These are phyloP conservation scores for Hiodon alosoides DNA, from an alignment of 2,113 vertebrate genomes.

Conservation along the genomic window DNA sequence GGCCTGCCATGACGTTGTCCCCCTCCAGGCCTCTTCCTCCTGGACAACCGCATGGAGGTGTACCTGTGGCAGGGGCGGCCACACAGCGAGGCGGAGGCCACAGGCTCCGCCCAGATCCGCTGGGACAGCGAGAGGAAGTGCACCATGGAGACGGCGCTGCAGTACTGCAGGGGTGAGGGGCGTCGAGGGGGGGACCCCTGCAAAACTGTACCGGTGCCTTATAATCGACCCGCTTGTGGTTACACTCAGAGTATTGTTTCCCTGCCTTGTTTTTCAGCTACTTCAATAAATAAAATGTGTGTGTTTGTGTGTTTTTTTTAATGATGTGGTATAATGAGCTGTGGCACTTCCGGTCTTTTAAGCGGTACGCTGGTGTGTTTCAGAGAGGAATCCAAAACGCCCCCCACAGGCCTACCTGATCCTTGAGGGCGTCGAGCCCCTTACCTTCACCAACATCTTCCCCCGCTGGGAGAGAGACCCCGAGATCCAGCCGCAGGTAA, in stretches of 20 bases:
- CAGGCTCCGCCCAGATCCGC: constrained; percentile 38
- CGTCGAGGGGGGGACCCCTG: neutral
- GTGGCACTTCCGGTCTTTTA: neutral
- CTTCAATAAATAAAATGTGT: too few species aligned
- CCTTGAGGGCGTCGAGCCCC: constrained; percentile 58
- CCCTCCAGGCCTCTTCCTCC: constrained; percentile 59
- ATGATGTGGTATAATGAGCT: neutral
- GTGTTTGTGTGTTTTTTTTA: neutral
- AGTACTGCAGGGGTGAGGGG: constrained; percentile 65
- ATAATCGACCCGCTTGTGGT: too few species aligned
- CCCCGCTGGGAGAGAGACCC: constrained; percentile 59
- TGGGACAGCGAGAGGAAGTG: constrained; percentile 59
- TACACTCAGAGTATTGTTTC: too few species aligned
- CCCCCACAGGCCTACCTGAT: constrained; percentile 64
- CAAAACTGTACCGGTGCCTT: neutral
- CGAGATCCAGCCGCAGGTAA: constrained; percentile 43
- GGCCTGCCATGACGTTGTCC: neutral
- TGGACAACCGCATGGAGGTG: constrained; percentile 69
- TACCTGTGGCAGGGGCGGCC: constrained; percentile 66
- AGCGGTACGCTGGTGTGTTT: neutral
- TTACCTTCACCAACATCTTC: constrained; percentile 74
- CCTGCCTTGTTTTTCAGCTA: too few species aligned
- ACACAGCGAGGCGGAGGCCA: constrained; percentile 33
- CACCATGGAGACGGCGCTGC: constrained; percentile 63
- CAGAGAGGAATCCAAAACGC: constrained; percentile 63